Conservation (phyloP, 2,113 vertebrate species). For the Urocynchramus pylzowi region DNA sequence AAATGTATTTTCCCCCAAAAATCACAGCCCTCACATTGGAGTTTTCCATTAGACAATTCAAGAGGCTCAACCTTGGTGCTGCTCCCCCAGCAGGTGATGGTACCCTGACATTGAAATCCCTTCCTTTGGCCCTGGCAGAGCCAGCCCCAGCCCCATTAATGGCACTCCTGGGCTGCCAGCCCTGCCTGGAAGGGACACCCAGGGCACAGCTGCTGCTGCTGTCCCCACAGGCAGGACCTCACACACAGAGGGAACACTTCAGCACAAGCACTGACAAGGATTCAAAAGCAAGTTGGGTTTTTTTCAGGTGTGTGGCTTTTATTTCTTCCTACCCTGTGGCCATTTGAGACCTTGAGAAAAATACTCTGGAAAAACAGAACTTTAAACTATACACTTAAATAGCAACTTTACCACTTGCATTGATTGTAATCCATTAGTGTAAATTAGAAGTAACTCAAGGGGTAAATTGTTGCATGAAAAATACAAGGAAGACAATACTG, state of each 20-base stretch:
- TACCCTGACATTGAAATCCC: neutral
- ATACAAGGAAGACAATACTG: neutral
- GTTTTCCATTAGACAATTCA: neutral
- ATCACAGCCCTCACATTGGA: neutral
- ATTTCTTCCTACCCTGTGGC: neutral
- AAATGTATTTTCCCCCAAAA: neutral
- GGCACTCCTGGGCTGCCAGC: neutral
- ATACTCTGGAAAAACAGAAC: neutral
- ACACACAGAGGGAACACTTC: neutral
- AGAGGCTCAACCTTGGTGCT: neutral
- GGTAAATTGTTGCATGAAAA: neutral
- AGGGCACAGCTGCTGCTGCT: neutral
- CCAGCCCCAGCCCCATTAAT: neutral
- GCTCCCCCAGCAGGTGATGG: neutral
- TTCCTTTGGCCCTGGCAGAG: neutral
- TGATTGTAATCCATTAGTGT: neutral
- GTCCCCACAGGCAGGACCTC: neutral
- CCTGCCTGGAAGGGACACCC: neutral
- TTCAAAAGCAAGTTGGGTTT: neutral
- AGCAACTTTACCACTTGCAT: neutral
- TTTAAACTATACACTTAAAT: neutral
- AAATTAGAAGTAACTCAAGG: neutral
- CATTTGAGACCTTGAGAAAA: neutral
- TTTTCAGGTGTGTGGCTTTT: neutral
- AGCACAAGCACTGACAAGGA: neutral